Evolutionary conservation across 2,797 vertebrate species (phyloP).

Genomic region (Sebastes paucispinis): DNA sequence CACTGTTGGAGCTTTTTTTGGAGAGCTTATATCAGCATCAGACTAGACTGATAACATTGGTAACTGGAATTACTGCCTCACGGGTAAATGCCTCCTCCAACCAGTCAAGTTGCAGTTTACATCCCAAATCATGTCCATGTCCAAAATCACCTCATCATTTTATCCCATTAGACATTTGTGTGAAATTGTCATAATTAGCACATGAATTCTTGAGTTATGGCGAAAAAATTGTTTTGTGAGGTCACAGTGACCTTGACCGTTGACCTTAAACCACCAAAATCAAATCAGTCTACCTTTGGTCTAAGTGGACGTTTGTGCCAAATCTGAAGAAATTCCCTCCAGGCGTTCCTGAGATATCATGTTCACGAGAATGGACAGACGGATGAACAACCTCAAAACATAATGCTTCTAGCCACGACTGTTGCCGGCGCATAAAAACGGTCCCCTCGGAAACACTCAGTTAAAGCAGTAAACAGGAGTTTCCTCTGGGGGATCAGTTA

Average conservation of each 20-base stretch:
- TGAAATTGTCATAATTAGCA: too few relatives aligned
- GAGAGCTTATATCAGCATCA: background rate
- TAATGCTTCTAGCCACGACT: too few relatives aligned
- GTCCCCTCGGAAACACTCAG: constrained; percentile 50
- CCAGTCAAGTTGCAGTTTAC: background rate
- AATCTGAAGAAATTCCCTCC: background rate
- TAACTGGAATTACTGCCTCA: background rate
- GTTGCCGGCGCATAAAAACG: background rate
- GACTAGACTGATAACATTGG: background rate
- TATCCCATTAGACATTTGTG: too few relatives aligned
- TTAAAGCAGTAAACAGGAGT: constrained; percentile 52
- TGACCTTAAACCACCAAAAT: background rate
- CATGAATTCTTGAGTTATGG: too few relatives aligned
- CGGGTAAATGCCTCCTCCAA: background rate
- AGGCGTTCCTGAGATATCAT: too few relatives aligned
- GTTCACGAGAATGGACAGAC: too few relatives aligned
- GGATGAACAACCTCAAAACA: too few relatives aligned
- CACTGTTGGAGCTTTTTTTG: background rate
- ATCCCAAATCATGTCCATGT: background rate
- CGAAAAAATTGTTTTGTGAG: too few relatives aligned
- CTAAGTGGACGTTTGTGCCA: background rate
- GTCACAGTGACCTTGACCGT: too few relatives aligned
- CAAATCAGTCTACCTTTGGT: accelerated
- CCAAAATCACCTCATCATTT: background rate
- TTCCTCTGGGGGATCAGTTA: constrained; percentile 43